Base-by-base conservation (phyloP, 2,888 invertebrate species). In the Pasiphila rectangulata region DNA sequence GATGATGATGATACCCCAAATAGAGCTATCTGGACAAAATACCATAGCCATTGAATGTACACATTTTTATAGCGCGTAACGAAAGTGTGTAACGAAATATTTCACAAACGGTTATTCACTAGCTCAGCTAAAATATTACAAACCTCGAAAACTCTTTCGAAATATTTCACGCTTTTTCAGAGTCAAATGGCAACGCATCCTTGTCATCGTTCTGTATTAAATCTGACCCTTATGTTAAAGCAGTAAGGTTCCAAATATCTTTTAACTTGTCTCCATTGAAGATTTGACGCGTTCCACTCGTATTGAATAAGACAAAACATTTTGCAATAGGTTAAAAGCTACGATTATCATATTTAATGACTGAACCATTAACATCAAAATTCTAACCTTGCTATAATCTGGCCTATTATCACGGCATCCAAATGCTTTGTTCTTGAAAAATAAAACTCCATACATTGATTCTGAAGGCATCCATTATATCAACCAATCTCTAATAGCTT, bases 211-310 rank as follows among this genome's bases (percentile, higher is more conserved):
- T 45, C 20, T 21, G n/a, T 23, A 6, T 30, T 17, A 37, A 35
- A 20, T 24, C 0, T 29, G 2, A n/a, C 40, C 41, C 32, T 46
- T 52, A 44, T 40, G 20, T 7, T 6, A 1, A 4, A 7, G 6
- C 0, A 0, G 1, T 46, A 47, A 25, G 40, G 51, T 35, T 35
- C 7, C 4, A 38, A 57, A 15, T 69, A 16, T 21, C 48, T 73
- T 66, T 56, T 61, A 69, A 72, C 67, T 63, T 63, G 59, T 64
- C 66, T 63, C 68, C 72, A 74, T 79, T 72, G 72, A 74, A 62
- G 69, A 85, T 87, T 86, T 60, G 85, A 72, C 70, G 64, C 83
- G 85, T 83, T 72, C 83, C 64, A 83, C 83, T 83, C 84, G 73
- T 65, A 60, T 64, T 61, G 60, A 63, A 68, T 59, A 61, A 59